Evolutionary conservation across 2,113 vertebrate species (phyloP), one percentile per base, ranked within the genome.

Genomic region (Mesoclemmys tuberculata): DNA sequence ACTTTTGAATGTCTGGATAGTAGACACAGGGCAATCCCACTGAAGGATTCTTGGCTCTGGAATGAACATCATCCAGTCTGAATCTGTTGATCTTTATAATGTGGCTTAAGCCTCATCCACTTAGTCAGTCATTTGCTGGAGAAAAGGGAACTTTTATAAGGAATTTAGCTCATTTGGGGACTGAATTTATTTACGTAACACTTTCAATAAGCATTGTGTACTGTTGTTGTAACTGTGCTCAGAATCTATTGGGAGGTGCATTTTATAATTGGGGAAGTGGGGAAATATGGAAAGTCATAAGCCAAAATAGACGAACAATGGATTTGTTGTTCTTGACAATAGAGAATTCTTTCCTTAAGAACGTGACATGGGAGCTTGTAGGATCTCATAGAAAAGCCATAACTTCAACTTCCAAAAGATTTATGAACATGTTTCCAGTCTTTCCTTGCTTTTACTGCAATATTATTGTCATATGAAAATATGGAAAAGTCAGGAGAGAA

Each of bases 1-100:
- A 64, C 26, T 29, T 61, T 41, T 2, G 0, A 6, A 12, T 1
- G 0, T 44, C 31, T 0, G 1, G 19, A 13, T 61, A 75, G 1
- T 4, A 26, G 35, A 0, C 0, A 58, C 13, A 11, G 48, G 38
- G 61, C 3, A 85, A 16, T 68, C 49, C 80, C 21, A 31, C 1
- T 1, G 8, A 10, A 10, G 5, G 1, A 1, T 27, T 56, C 12
- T 77, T 26, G 31, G 41, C 46, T 82, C 75, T 56, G 56, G 16
- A 71, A 56, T 82, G 52, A 0, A 4, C 77, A 85, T 89, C 7
- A 80, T 29, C 18, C 3, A 0, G 0, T 44, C 64, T 71, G 44
- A 26, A 80, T 94, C 56, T 27, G 2, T 52, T 87, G 14, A 26
- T 80, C 24, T 82, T 49, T 85, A 3, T 91, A 77, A 6, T 46